phyloP scores from a whole-genome alignment of 2,797 vertebrate species.

The Poeciliopsis presidionis region DNA sequence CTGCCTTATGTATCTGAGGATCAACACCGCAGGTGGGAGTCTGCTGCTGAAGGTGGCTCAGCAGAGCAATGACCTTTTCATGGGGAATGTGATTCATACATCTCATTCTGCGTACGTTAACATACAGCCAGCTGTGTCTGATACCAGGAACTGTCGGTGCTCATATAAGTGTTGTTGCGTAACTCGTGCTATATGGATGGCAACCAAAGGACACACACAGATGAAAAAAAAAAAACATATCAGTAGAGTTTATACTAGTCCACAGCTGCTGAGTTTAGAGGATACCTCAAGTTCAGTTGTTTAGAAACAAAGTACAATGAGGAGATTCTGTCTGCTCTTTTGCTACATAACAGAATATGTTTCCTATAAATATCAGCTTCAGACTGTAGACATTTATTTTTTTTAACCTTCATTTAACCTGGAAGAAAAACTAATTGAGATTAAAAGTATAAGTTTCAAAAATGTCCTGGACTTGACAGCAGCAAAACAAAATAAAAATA shows the following conservation, averaged over 20 bases:
- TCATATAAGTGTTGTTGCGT: slow-evolving; percentile 60
- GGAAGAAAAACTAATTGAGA: no score
- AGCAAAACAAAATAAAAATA: no score
- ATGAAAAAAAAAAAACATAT: slow-evolving; percentile 23
- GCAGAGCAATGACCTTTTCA: slow-evolving; percentile 80
- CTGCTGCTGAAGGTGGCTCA: slow-evolving; percentile 75
- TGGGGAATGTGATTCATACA: slow-evolving; percentile 73
- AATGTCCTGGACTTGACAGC: no score
- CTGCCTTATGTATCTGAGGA: slow-evolving; percentile 71
- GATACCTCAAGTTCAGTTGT: background rate
- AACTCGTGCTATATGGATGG: slow-evolving; percentile 56
- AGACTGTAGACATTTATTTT: background rate
- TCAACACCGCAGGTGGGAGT: slow-evolving; percentile 62
- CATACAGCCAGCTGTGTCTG: slow-evolving; percentile 52
- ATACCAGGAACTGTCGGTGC: slow-evolving; percentile 61
- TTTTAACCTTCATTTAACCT: no score
- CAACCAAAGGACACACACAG: slow-evolving; percentile 61
- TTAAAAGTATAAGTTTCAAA: no score
- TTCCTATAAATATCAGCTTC: background rate
- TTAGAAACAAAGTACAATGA: background rate
- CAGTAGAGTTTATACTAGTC: background rate
- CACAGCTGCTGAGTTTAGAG: background rate
- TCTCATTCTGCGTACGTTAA: slow-evolving; percentile 61
- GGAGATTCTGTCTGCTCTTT: background rate
- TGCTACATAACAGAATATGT: background rate